Evolutionary conservation across 2,888 invertebrate genomes (phyloP), one percentile per base, ranked within the genome.

Genomic region (Melanargia galathea): DNA sequence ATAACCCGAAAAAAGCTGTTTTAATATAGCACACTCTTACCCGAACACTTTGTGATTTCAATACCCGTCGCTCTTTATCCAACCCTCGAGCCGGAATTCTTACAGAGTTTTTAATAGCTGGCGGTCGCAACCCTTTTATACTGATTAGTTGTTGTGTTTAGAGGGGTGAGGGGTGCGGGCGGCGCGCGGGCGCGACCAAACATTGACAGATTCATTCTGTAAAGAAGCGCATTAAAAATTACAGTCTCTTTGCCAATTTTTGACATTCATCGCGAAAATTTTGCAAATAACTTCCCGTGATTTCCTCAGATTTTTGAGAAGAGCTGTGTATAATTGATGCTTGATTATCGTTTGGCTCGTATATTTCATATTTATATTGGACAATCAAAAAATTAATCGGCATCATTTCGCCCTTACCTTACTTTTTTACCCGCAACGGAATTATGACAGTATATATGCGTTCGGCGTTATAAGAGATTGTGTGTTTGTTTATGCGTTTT

Each of bases 111-210:
- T 90, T 91, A 90, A 90, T 87, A 90, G 86, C 85, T n/a, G 79
- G 68, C 79, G 73, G 78, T 86, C 82, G 78, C 90, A 90, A 91
- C 90, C 90, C 90, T 90, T 90, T 90, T 87, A 87, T 87, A 86
- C 80, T 86, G 87, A 91, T 91, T 90, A 90, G 87, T 89, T 89
- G 90, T 90, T 88, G 86, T 87, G 84, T 88, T 87, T 87, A 78
- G 72, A 69, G 72, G 76, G 83, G 35, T 38, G 13, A 8, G 3
- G 24, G 24, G 24, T 5, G 24, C 24, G 24, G 24, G 30, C 30
- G 68, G n/a, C n/a, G n/a, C n/a, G 75, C 61, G 68, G 66, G 46
- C 58, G 40, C 48, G 56, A 26, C 30, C 64, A 67, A 65, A 70
- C 76, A 79, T 77, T 77, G 80, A 78, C 79, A 78, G 74, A 76